These are phyloP conservation scores for Eumeta japonica DNA, from an alignment of 1,140 invertebrate genomes.

Conservation along the genomic window DNA sequence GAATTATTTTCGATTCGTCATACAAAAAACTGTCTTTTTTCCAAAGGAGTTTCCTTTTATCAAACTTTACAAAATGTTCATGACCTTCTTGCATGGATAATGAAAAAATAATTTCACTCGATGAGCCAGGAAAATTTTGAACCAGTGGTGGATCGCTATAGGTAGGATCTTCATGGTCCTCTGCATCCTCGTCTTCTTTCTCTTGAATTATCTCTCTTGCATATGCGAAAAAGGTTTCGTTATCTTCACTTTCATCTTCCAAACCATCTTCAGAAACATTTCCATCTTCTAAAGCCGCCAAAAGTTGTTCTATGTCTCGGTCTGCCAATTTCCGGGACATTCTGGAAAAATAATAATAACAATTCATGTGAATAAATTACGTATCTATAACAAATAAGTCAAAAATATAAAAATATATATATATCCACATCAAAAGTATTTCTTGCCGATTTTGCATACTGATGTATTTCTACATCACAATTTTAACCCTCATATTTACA, in stretches of 20 bases:
- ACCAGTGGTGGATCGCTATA: neutral
- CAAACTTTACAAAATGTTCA: neutral
- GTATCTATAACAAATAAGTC: slow-evolving; percentile 22
- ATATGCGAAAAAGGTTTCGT: neutral
- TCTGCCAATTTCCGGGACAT: slow-evolving; percentile 18
- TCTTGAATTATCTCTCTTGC: neutral
- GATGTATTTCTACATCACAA: slow-evolving; percentile 26
- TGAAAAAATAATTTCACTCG: neutral
- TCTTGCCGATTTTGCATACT: slow-evolving; percentile 23
- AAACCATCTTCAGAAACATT: slow-evolving; percentile 1
- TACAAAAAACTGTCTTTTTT: too few relatives aligned
- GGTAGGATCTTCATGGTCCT: slow-evolving; percentile 1
- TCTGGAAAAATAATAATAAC: slow-evolving; percentile 22
- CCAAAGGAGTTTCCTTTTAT: neutral
- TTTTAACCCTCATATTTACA: slow-evolving; percentile 19
- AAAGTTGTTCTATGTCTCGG: neutral
- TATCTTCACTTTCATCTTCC: neutral
- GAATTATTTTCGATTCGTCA: too few relatives aligned
- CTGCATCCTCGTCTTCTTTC: neutral
- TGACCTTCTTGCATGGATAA: too few relatives aligned
- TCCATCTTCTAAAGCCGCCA: neutral
- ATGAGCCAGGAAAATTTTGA: neutral
- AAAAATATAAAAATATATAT: slow-evolving; percentile 17
- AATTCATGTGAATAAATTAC: slow-evolving; percentile 22
- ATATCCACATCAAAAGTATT: too few relatives aligned